Evolutionary conservation across 2,113 vertebrate genomes (phyloP).

Genomic region (Balaeniceps rex): DNA sequence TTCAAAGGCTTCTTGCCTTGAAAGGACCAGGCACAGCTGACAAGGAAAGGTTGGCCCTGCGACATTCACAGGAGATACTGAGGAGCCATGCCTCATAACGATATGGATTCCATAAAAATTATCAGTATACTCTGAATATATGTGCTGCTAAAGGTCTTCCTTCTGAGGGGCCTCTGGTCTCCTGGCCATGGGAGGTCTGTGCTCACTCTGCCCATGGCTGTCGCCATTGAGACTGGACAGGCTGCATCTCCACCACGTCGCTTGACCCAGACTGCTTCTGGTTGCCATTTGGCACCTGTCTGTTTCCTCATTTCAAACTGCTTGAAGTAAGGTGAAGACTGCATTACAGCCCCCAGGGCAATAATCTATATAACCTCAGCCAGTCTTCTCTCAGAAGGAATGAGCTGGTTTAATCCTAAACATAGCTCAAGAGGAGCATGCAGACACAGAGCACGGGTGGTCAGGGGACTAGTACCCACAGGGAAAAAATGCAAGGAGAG

Average conservation of each 20-base stretch:
- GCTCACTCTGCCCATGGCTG: neutral
- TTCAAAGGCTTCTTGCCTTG: neutral
- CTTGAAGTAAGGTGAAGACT: conserved; percentile 21
- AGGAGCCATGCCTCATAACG: neutral
- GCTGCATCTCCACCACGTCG: neutral
- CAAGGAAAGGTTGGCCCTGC: neutral
- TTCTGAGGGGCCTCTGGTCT: neutral
- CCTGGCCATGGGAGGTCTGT: neutral
- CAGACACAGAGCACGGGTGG: accelerated
- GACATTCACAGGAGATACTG: neutral
- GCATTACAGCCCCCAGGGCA: conserved; percentile 2
- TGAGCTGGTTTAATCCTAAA: neutral
- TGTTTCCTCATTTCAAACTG: conserved; percentile 58
- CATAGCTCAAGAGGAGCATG: neutral
- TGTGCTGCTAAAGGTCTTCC: neutral
- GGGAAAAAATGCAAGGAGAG: neutral
- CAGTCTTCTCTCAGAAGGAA: neutral
- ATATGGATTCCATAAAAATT: neutral
- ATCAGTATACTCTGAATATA: neutral
- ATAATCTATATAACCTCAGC: neutral
- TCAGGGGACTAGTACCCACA: neutral
- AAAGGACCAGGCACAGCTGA: neutral
- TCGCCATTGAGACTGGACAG: neutral
- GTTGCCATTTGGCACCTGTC: conserved; percentile 44
- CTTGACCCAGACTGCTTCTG: neutral